Evolutionary conservation across 2,888 invertebrate genomes (phyloP), one percentile per base, ranked within the genome.

Genomic region (Tetropium fuscum): DNA sequence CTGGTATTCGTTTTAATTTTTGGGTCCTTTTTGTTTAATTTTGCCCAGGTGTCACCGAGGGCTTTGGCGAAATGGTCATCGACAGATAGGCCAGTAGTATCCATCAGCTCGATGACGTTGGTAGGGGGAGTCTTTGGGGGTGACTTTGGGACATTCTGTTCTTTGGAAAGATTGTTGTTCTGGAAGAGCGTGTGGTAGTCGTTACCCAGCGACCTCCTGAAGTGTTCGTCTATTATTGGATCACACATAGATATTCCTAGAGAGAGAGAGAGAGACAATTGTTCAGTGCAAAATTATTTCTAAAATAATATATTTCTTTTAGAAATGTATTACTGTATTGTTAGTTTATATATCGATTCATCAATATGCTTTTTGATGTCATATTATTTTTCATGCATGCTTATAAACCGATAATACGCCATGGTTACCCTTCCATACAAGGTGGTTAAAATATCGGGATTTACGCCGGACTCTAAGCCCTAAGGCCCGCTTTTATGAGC

Each of bases 1-100:
- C 67, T 72, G 34, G 74, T 66, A 59, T 71, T 74, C 55, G 65
- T 77, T 63, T 80, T 80, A 2, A 85, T 83, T 78, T 86, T 85
- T 76, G 83, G 74, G 41, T 86, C 85, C 19, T 87, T 87, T 57
- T 87, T 87, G 76, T 90, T 90, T 61, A 90, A 83, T 79, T 90
- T 88, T 64, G 85, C 84, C 95, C 94, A 95, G 0, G 93, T 94
- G 76, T 93, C 93, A 19, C 90, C 90, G 40, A 95, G 83, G 0
- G 95, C 94, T 83, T 94, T 95, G 22, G 94, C 94, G 83, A 95
- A 95, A 79, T 95, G 95, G 78, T 95, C 95, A 82, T 95, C 95
- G 38, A 95, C 95, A 61, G 90, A 88, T 22, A 87, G 77, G 66
- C 85, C 86, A 4, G 87, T 83, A 60, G 85, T 85, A n/a, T 87